These are phyloP conservation scores for Anolis apletophallus DNA, from an alignment of 2,797 vertebrate species.

Conservation along the genomic window DNA sequence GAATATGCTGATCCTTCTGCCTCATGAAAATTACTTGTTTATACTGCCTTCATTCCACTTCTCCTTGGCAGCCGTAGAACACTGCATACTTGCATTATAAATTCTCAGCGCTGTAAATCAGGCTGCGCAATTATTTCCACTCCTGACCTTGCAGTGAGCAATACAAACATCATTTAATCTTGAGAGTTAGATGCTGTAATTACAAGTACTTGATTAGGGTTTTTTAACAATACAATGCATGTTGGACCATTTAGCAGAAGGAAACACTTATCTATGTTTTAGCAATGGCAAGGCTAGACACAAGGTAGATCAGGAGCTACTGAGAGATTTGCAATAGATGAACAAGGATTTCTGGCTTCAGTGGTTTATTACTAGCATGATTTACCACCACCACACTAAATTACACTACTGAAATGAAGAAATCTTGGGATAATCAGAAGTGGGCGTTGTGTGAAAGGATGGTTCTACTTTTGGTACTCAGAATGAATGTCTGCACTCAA, in stretches of 20 bases:
- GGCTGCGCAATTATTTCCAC: conserved; percentile 47
- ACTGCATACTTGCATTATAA: conserved; percentile 42
- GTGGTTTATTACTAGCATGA: background rate
- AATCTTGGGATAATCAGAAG: background rate
- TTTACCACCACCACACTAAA: background rate
- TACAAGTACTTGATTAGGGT: conserved; percentile 39
- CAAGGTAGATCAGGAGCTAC: background rate
- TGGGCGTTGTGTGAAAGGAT: background rate
- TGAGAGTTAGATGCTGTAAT: conserved; percentile 35
- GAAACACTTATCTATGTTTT: conserved; percentile 47
- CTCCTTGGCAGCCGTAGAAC: conserved; percentile 51
- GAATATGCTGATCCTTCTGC: background rate
- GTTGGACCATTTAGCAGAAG: conserved; percentile 46
- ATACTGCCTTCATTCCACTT: conserved; percentile 18
- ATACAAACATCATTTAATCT: conserved; percentile 51
- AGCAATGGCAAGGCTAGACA: background rate
- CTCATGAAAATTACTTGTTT: conserved; percentile 40
- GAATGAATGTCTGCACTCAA: background rate
- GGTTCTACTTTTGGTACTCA: background rate
- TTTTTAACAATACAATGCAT: conserved; percentile 48
- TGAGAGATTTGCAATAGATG: background rate
- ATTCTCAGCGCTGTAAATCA: conserved; percentile 57
- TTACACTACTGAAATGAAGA: background rate
- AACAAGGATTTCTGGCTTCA: background rate
- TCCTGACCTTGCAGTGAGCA: conserved; percentile 42